phyloP scores from a whole-genome alignment of 2,113 vertebrate species.

The Arizona elegans region DNA sequence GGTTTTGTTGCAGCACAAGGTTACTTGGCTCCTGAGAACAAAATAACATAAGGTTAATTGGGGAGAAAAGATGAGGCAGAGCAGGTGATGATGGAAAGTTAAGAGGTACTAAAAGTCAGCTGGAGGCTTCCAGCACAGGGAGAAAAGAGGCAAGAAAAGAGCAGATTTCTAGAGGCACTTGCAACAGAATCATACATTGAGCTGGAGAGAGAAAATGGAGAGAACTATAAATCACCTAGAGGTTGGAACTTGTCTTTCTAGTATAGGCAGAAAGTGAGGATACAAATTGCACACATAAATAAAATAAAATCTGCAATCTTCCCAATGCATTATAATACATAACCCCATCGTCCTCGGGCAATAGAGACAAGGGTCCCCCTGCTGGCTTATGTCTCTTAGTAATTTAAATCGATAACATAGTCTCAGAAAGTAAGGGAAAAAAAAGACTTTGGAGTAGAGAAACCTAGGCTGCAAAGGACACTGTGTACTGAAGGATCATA shows the following conservation, averaged over 20 bases:
- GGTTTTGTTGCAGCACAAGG: slow-evolving; percentile 21
- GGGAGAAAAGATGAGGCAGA: slow-evolving; percentile 25
- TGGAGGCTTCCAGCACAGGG: background rate
- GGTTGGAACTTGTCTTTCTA: background rate
- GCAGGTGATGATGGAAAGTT: slow-evolving; percentile 30
- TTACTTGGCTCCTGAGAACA: slow-evolving; percentile 43
- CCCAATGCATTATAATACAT: background rate
- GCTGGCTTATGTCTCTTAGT: background rate
- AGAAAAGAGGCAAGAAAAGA: background rate
- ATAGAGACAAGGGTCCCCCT: background rate
- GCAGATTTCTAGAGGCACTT: no score
- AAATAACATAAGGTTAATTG: slow-evolving; percentile 56
- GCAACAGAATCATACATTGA: background rate
- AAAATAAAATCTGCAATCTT: background rate
- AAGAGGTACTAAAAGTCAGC: background rate
- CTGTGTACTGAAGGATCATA: background rate
- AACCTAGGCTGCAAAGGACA: background rate
- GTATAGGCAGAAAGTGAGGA: background rate
- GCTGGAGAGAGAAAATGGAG: background rate
- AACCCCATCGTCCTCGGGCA: background rate
- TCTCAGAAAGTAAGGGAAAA: background rate
- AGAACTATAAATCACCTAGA: background rate
- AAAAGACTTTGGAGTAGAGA: background rate
- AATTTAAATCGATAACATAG: background rate
- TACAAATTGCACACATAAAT: background rate